Evolutionary conservation across 35 echinoderm and acorn worm species (phyloP).

Genomic region (Stichopus chloronotus): DNA sequence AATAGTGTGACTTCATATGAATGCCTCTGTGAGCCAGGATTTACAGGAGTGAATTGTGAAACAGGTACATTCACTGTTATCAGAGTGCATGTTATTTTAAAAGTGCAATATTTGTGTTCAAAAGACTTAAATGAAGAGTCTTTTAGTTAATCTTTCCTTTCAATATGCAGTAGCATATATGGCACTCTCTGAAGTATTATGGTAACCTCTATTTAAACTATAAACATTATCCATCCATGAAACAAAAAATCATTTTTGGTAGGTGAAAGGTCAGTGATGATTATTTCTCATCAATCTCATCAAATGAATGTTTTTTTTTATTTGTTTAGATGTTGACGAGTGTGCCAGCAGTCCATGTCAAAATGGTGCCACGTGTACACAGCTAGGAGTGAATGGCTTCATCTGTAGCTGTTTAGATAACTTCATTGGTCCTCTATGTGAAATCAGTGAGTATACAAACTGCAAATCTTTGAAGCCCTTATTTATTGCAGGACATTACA

Average conservation of each 20-base stretch:
- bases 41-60: conserved; percentile 61
- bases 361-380: conserved; percentile 67
- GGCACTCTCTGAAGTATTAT: no score
- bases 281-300: no score
- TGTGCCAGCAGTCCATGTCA: conserved; percentile 77
- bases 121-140: no score
- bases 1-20: conserved; percentile 74
- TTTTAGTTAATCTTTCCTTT: no score
- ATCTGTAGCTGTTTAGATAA: conserved; percentile 66
- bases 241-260: no score
- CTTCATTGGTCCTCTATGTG: conserved; percentile 64
- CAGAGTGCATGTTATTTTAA: background rate
- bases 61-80: conserved; percentile 34
- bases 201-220: no score
- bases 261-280: no score
- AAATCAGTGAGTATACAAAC: conserved; percentile 51
- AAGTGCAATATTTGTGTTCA: no score
- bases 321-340: conserved; percentile 77
- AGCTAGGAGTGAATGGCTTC: conserved; percentile 58
- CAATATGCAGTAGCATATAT: no score
- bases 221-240: no score
- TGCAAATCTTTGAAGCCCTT: no score
- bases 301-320: background rate
- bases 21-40: conserved; percentile 75
- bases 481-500: no score